Percentiles rank a stretch among this genome's conserved stretches.
phyloP scores from a whole-genome alignment of 2,113 vertebrate species.

The Mystacornis crossleyi region DNA sequence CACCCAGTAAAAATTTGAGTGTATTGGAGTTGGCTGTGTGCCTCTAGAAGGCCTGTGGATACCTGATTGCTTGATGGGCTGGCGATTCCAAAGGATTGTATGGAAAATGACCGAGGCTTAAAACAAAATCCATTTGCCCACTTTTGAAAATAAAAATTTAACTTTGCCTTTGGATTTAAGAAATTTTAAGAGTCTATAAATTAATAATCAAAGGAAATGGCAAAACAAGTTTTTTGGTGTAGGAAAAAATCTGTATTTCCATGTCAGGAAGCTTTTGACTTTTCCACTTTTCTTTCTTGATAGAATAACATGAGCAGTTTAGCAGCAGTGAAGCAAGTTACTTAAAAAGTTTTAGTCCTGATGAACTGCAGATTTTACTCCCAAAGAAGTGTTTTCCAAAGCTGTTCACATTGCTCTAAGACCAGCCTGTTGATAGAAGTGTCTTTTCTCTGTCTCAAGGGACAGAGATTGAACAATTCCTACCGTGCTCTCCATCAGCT shows the following conservation, averaged over 20 bases:
- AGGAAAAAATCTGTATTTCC: not conserved
- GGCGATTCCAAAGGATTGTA: not conserved
- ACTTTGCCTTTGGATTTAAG: not conserved
- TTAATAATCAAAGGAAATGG: not conserved
- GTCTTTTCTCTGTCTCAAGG: not conserved
- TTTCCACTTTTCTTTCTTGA: not conserved
- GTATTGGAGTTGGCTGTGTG: not conserved
- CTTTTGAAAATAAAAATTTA: not conserved
- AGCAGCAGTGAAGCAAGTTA: not conserved
- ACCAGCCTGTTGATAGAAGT: not conserved
- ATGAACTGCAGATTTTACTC: not conserved
- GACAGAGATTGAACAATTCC: not conserved
- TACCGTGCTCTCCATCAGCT: fast-evolving
- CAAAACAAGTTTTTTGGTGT: not conserved
- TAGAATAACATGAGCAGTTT: not conserved
- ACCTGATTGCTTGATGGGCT: not conserved
- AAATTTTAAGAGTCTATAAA: not conserved
- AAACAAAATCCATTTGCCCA: not conserved
- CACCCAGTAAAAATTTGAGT: not conserved
- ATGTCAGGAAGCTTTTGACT: not conserved
- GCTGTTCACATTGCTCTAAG: not conserved
- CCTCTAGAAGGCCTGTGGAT: not conserved
- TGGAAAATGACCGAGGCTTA: not conserved
- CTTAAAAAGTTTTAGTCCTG: not conserved
- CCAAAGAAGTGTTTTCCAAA: not conserved